Percentiles rank a stretch among this genome's conserved stretches.
phyloP scores from a whole-genome alignment of 2,888 invertebrate genomes.

The Tetragonula carbonaria region DNA sequence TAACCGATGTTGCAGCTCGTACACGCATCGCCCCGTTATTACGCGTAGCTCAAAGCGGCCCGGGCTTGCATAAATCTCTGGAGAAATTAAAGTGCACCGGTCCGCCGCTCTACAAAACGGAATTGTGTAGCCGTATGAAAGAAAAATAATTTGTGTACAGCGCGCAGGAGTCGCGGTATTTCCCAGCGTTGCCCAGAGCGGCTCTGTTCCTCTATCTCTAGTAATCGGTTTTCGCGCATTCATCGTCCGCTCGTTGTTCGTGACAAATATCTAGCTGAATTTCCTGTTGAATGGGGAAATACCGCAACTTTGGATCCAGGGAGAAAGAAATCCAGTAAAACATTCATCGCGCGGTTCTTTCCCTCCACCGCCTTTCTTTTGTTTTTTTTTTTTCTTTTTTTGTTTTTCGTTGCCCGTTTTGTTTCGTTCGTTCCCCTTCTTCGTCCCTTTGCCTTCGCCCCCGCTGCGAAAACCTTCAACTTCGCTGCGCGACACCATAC shows the following conservation, averaged over 20 bases:
- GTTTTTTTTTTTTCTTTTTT: too few relatives aligned
- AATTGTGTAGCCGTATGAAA: slow-evolving; percentile 39
- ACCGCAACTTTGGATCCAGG: too few relatives aligned
- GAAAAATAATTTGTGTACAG: slow-evolving; percentile 44
- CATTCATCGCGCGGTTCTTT: background rate
- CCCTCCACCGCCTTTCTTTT: too few relatives aligned
- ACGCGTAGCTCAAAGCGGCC: slow-evolving; percentile 26
- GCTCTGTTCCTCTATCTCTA: slow-evolving; percentile 1
- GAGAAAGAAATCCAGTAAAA: background rate
- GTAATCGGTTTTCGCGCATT: slow-evolving; percentile 40
- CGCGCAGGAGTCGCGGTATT: slow-evolving; percentile 27
- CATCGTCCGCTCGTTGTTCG: background rate
- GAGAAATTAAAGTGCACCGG: slow-evolving; percentile 56
- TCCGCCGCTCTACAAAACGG: slow-evolving; percentile 27
- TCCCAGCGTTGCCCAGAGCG: background rate
- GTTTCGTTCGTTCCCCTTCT: too few relatives aligned
- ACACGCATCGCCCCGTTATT: slow-evolving; percentile 40
- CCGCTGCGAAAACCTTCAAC: too few relatives aligned
- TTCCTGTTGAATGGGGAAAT: background rate
- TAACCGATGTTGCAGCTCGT: slow-evolving; percentile 28
- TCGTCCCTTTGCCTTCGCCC: too few relatives aligned
- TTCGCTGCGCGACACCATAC: too few relatives aligned
- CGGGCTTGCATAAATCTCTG: slow-evolving; percentile 54
- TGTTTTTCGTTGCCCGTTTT: too few relatives aligned
- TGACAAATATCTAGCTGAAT: slow-evolving; percentile 7